phyloP scores from a whole-genome alignment of 92 coral and sea anemone species.

The Porites rus region DNA sequence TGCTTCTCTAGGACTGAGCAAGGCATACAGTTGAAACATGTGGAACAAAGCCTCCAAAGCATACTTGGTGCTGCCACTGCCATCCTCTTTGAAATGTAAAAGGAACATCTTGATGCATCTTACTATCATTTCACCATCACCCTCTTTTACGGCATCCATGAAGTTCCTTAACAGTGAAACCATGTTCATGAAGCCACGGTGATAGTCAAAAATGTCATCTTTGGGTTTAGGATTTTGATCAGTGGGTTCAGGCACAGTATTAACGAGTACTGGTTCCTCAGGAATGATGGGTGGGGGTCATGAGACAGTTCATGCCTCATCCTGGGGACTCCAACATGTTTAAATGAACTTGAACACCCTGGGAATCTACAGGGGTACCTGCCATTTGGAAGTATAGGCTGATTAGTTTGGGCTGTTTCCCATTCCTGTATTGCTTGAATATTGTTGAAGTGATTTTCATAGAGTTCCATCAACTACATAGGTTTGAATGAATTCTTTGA shows the following conservation, averaged over 20 bases:
- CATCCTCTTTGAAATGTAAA: conserved; percentile 59
- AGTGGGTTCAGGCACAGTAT: conserved; percentile 17
- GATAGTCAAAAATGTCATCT: conserved; percentile 70
- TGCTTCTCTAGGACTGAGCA: conserved; percentile 50
- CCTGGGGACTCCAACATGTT: background rate
- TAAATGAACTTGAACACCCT: conserved; percentile 40
- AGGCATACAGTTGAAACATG: conserved; percentile 44
- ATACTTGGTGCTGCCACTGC: conserved; percentile 55
- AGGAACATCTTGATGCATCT: conserved; percentile 59
- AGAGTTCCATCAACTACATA: conserved; percentile 43
- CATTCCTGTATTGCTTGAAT: conserved; percentile 55
- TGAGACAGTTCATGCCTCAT: conserved; percentile 69
- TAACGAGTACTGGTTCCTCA: conserved; percentile 32
- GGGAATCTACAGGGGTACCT: conserved; percentile 57
- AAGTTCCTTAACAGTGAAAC: conserved; percentile 56
- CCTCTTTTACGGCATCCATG: conserved; percentile 58
- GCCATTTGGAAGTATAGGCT: conserved; percentile 42
- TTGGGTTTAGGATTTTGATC: conserved; percentile 31
- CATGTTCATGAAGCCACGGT: conserved; percentile 69
- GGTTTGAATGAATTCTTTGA: conserved; percentile 32
- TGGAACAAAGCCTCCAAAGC: conserved; percentile 42
- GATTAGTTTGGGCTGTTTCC: conserved; percentile 47
- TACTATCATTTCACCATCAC: conserved; percentile 57
- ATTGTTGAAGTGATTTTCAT: conserved; percentile 39
- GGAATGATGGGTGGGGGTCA: conserved; percentile 52